These are phyloP conservation scores for Leuciscus waleckii DNA, from an alignment of 2,797 vertebrate genomes.

Conservation along the genomic window DNA sequence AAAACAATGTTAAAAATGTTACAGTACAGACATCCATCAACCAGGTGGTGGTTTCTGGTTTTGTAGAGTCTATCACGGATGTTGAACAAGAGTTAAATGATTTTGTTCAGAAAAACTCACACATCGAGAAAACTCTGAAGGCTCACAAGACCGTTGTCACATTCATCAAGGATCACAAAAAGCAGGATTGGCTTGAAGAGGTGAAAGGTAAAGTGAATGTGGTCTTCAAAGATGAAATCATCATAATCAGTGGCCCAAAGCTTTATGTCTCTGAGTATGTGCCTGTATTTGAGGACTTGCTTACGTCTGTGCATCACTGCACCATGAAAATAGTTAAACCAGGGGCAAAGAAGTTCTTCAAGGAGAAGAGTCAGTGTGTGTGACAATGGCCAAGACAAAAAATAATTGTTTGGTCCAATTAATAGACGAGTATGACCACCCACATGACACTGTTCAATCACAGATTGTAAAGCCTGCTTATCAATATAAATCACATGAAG, in stretches of 20 bases:
- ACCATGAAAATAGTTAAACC: conserved; percentile 72
- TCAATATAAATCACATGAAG: conserved; percentile 66
- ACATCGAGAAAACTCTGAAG: conserved; percentile 68
- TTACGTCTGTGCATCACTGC: conserved; percentile 69
- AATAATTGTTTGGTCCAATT: conserved; percentile 80
- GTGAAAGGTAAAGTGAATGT: conserved; percentile 67
- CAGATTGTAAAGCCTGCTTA: conserved; percentile 26
- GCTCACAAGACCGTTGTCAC: conserved; percentile 65
- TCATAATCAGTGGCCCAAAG: conserved; percentile 81
- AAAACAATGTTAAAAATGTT: conserved; percentile 63
- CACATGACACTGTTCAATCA: conserved; percentile 14
- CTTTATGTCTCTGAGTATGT: conserved; percentile 66
- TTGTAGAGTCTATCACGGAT: conserved; percentile 64
- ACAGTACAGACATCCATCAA: conserved; percentile 56
- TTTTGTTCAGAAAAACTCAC: conserved; percentile 78
- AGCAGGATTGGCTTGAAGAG: conserved; percentile 54
- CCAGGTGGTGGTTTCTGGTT: conserved; percentile 79
- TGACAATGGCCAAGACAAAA: conserved; percentile 52
- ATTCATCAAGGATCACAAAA: conserved; percentile 74
- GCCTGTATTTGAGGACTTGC: conserved; percentile 56
- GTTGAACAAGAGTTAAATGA: conserved; percentile 65
- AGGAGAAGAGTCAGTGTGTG: conserved; percentile 64
- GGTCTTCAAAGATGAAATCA: conserved; percentile 64
- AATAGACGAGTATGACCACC: conserved; percentile 57
- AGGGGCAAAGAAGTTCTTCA: conserved; percentile 81